Evolutionary conservation across 2,888 invertebrate genomes (phyloP).

Genomic region (Orthonychiurus folsomi): DNA sequence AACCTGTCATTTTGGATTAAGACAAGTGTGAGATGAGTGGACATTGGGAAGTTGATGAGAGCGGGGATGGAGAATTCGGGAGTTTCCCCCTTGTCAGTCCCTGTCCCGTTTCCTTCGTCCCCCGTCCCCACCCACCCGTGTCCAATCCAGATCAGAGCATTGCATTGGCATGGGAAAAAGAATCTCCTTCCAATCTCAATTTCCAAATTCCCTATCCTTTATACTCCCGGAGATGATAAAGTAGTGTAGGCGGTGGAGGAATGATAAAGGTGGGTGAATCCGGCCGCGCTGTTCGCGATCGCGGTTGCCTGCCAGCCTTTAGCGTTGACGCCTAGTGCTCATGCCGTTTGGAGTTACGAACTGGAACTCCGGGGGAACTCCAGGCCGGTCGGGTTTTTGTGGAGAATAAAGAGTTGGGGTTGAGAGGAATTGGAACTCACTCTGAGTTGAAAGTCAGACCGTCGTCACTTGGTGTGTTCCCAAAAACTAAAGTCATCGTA

Average conservation of each 20-base stretch:
- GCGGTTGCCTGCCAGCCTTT: too few relatives aligned
- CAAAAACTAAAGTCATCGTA: background rate
- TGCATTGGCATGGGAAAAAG: slow-evolving; percentile 1
- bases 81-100: too few relatives aligned
- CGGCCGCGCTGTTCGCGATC: too few relatives aligned
- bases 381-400: background rate
- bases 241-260: background rate
- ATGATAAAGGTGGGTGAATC: background rate
- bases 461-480: background rate
- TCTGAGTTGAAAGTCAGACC: background rate
- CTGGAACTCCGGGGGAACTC: background rate
- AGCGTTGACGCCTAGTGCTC: background rate
- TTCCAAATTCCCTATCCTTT: background rate
- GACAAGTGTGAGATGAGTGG: slow-evolving; percentile 1
- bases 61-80: background rate
- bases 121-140: too few relatives aligned
- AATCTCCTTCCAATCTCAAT: background rate
- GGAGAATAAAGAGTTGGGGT: background rate
- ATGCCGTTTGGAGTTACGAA: background rate
- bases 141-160: too few relatives aligned
- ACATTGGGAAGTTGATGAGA: background rate
- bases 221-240: background rate
- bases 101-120: too few relatives aligned
- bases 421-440: background rate
- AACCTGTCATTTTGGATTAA: background rate